Percentiles rank a stretch among this genome's conserved stretches.
These are phyloP conservation scores for Pleuronectes platessa DNA, from an alignment of 2,113 vertebrate species.

Conservation along the genomic window DNA sequence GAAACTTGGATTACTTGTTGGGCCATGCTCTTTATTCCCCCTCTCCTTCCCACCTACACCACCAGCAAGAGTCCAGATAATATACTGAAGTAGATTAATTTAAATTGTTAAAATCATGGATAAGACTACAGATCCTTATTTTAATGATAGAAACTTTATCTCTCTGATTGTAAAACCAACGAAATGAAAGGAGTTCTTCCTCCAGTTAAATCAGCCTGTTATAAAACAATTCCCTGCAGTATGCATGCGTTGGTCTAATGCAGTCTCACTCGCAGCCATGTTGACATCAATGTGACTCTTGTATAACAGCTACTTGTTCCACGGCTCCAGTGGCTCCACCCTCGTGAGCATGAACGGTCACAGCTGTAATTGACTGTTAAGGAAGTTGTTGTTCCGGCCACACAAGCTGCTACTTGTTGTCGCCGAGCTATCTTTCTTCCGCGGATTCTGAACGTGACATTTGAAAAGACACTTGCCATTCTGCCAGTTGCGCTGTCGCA, in stretches of 20 bases:
- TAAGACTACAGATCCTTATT: background rate
- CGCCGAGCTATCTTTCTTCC: background rate
- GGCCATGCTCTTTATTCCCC: background rate
- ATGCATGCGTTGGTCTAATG: too few species aligned
- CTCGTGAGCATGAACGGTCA: conserved; percentile 2
- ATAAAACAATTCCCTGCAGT: background rate
- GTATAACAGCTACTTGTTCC: conserved; percentile 13
- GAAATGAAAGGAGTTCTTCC: background rate
- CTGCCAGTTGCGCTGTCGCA: conserved; percentile 13
- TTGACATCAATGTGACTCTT: conserved; percentile 1
- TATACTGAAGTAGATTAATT: background rate
- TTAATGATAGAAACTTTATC: background rate
- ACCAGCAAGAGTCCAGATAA: background rate
- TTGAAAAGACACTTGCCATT: conserved; percentile 11
- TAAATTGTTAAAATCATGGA: too few species aligned
- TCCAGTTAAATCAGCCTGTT: background rate
- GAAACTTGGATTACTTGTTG: background rate
- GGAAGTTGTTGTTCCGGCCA: conserved; percentile 27
- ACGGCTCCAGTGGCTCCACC: background rate
- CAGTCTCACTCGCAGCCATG: background rate
- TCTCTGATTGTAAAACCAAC: background rate
- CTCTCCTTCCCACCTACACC: background rate
- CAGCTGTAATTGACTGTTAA: conserved; percentile 23
- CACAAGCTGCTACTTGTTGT: background rate
- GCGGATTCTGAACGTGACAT: conserved; percentile 19